Evolutionary conservation across 2,888 invertebrate genomes (phyloP).

Genomic region (Amphipoea lucens): DNA sequence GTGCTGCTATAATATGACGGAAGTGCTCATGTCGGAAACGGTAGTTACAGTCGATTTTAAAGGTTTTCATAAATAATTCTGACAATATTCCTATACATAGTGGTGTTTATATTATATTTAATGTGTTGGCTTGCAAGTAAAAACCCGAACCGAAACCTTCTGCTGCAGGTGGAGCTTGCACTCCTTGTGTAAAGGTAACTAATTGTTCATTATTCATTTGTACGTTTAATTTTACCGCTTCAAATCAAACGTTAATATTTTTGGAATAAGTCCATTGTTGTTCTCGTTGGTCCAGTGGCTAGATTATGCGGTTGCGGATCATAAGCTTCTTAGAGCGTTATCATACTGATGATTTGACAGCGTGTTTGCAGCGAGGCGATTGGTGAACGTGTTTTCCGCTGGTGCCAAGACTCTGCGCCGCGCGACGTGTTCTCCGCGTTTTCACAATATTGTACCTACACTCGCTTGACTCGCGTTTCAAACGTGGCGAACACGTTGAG

Average conservation of each 20-base stretch:
- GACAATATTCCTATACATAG: not conserved
- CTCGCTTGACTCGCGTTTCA: no score
- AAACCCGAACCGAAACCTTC: not conserved
- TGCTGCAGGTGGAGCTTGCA: not conserved
- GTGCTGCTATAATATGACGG: no score
- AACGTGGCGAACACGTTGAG: no score
- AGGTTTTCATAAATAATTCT: constrained; percentile 33
- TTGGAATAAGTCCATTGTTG: not conserved
- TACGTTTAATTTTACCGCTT: not conserved
- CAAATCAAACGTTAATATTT: not conserved
- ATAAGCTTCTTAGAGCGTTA: not conserved
- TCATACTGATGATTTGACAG: not conserved
- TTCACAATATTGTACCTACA: no score
- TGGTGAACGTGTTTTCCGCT: not conserved
- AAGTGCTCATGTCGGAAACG: no score
- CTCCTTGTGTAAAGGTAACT: constrained; percentile 14
- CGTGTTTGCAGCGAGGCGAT: not conserved
- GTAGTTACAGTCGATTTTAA: not conserved
- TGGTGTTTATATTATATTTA: constrained; percentile 4
- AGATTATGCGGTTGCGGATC: not conserved
- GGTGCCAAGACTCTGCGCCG: no score
- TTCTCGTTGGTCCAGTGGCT: not conserved
- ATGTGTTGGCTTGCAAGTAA: constrained; percentile 38
- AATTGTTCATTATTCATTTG: no score
- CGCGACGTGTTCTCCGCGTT: not conserved